Percentiles rank a stretch among this genome's conserved stretches.
Conservation (phyloP, 1,140 invertebrate genomes). For the Venustaconcha ellipsiformis region DNA sequence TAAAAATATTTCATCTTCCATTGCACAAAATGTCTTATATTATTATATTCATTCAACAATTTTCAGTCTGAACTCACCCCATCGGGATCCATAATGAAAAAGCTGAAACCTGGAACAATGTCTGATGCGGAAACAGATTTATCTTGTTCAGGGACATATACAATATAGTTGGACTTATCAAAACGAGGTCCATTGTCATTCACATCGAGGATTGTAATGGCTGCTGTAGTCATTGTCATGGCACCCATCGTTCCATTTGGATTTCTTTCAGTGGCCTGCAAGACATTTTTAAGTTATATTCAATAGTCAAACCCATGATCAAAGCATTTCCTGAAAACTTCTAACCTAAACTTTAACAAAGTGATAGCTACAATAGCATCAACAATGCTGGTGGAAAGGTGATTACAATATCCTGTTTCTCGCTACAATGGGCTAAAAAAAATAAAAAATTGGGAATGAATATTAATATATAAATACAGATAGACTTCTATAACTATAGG, state of each 20-base stretch:
- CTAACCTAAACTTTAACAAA: too few species aligned
- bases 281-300: not conserved
- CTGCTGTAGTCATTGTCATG: constrained; percentile 16
- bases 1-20: too few species aligned
- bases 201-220: constrained; percentile 35
- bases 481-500: too few species aligned
- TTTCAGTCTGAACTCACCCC: constrained; percentile 31
- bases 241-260: constrained; percentile 25
- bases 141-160: constrained; percentile 31
- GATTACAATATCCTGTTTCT: too few species aligned
- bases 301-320: too few species aligned
- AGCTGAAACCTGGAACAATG: constrained; percentile 32
- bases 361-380: too few species aligned
- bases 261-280: constrained; percentile 41
- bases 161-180: constrained; percentile 26
- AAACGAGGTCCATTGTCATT: constrained; percentile 49
- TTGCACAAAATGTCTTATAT: too few species aligned
- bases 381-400: too few species aligned
- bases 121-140: not conserved
- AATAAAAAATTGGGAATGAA: too few species aligned
- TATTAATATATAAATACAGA: too few species aligned
- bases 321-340: too few species aligned
- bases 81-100: constrained; percentile 38
- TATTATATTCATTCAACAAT: constrained; percentile 2
- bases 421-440: too few species aligned